A percentile compares a stretch with the other conserved stretches of the same genome.
phyloP scores from a whole-genome alignment of 2,888 invertebrate genomes.

The Dolichomitus sp. region DNA sequence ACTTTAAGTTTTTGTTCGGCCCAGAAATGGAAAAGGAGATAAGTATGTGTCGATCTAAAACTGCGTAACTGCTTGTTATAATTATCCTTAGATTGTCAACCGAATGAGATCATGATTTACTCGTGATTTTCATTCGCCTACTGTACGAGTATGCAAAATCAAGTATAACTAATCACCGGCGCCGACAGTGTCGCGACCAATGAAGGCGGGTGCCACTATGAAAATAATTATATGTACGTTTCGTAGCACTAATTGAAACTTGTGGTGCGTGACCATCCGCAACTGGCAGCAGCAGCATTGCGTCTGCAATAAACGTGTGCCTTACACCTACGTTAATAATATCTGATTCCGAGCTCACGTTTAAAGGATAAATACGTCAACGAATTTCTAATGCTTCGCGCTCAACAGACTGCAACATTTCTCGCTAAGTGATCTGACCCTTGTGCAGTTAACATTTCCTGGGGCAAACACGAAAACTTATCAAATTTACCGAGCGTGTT shows the following conservation, averaged over 20 bases:
- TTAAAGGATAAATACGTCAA: conserved; percentile 6
- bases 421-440: conserved; percentile 15
- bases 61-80: neutral
- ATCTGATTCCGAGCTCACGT: neutral
- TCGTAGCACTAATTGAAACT: conserved; percentile 43
- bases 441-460: neutral
- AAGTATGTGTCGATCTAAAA: neutral
- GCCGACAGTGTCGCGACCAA: conserved; percentile 27
- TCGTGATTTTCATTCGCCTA: conserved; percentile 2
- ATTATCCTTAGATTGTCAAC: conserved; percentile 10
- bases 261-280: conserved; percentile 24
- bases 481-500: neutral
- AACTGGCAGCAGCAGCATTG: conserved; percentile 8
- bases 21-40: neutral
- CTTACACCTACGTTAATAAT: conserved; percentile 16
- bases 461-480: neutral
- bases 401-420: neutral
- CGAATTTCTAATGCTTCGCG: conserved; percentile 3
- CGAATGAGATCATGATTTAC: conserved; percentile 21
- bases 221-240: conserved; percentile 40
- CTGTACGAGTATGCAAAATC: conserved; percentile 33
- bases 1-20: neutral
- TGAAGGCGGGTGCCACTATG: conserved; percentile 22
- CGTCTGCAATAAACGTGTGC: neutral
- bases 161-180: conserved; percentile 37